A percentile compares a stretch with the other conserved stretches of the same genome.
These are phyloP conservation scores for Epinotia nisella DNA, from an alignment of 2,888 invertebrate species.

Conservation along the genomic window DNA sequence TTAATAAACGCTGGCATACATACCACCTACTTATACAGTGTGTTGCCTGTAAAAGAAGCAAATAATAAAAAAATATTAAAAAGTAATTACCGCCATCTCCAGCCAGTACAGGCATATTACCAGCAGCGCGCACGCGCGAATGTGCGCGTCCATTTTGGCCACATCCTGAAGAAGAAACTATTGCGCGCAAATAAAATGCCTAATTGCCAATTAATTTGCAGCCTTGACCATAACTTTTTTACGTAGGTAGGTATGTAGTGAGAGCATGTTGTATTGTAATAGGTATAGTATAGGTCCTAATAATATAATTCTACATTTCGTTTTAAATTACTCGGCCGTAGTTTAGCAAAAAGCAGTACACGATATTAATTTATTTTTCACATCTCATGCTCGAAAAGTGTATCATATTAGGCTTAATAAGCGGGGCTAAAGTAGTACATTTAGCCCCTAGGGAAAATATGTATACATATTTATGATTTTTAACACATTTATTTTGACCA, in stretches of 20 bases:
- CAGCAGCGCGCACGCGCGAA: conserved; percentile 70
- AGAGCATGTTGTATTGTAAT: neutral
- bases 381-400: too few species aligned
- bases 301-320: neutral
- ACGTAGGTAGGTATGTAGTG: neutral
- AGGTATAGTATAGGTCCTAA: neutral
- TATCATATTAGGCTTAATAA: too few species aligned
- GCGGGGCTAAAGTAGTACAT: too few species aligned
- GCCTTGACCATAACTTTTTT: conserved; percentile 25
- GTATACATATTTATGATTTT: too few species aligned
- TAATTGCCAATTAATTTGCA: conserved; percentile 62
- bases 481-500: too few species aligned
- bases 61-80: neutral
- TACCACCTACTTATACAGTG: neutral
- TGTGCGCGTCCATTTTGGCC: conserved; percentile 71
- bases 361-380: too few species aligned
- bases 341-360: too few species aligned
- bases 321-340: too few species aligned
- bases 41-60: neutral
- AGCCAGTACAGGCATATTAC: conserved; percentile 66
- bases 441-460: too few species aligned
- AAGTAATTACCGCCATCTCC: conserved; percentile 70
- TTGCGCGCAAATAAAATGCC: conserved; percentile 52
- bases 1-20: too few species aligned
- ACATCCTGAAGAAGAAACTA: conserved; percentile 66